phyloP scores from a whole-genome alignment of 2,113 vertebrate species.

The Bungarus multicinctus region DNA sequence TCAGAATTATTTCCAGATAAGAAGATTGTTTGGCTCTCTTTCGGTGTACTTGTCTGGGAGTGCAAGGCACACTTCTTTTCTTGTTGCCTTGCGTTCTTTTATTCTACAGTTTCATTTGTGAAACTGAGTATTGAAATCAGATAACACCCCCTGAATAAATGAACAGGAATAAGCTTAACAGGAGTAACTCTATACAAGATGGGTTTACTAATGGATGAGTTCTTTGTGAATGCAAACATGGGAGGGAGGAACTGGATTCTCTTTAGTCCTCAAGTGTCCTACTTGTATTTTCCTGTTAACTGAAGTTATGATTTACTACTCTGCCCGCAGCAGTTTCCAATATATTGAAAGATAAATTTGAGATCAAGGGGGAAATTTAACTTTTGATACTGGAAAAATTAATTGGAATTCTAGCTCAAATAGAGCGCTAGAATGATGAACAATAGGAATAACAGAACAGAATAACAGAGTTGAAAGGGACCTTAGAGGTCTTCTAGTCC shows the following conservation, averaged over 20 bases:
- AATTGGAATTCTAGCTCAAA: not conserved
- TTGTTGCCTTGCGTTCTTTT: slow-evolving; percentile 52
- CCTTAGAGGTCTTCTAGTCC: too few species aligned
- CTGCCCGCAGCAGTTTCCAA: not conserved
- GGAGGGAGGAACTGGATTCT: slow-evolving; percentile 31
- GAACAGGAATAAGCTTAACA: slow-evolving; percentile 67
- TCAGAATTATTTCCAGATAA: not conserved
- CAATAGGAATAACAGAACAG: too few species aligned
- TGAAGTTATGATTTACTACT: rapidly evolving
- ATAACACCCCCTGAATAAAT: slow-evolving; percentile 77
- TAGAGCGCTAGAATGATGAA: not conserved
- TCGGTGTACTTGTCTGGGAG: not conserved
- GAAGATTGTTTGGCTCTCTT: not conserved
- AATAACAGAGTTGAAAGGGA: too few species aligned
- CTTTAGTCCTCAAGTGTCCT: slow-evolving; percentile 1
- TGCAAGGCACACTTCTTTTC: slow-evolving; percentile 17
- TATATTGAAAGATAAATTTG: not conserved
- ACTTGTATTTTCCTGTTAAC: slow-evolving; percentile 47
- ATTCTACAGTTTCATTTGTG: slow-evolving; percentile 55
- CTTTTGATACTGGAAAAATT: not conserved
- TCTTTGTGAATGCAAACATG: slow-evolving; percentile 58
- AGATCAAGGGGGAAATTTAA: not conserved
- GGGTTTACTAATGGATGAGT: slow-evolving; percentile 73
- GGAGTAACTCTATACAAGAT: slow-evolving; percentile 71
- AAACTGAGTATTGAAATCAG: slow-evolving; percentile 71